Evolutionary conservation across 2,888 invertebrate species (phyloP).

Genomic region (Stomorhina lunata): DNA sequence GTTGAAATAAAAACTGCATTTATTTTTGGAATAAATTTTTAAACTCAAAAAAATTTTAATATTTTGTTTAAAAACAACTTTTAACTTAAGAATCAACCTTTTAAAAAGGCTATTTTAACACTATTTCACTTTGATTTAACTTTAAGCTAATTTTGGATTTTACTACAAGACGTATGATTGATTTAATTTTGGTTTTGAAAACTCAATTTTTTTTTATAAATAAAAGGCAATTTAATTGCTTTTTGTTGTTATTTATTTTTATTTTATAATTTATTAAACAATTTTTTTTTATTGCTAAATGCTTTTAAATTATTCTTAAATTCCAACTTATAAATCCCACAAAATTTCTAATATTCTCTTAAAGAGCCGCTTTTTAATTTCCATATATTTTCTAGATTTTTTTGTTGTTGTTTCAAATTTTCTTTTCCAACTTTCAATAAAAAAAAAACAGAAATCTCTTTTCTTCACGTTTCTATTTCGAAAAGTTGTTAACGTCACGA

Average conservation of each 20-base stretch:
- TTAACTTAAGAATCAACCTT: no score
- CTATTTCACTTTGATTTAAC: conserved; percentile 16
- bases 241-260: conserved; percentile 13
- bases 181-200: conserved; percentile 21
- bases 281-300: conserved; percentile 17
- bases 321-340: conserved; percentile 25
- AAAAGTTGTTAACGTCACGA: conserved; percentile 71
- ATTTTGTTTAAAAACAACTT: no score
- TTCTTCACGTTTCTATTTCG: neutral
- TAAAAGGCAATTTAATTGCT: conserved; percentile 52
- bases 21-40: no score
- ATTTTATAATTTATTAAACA: conserved; percentile 11
- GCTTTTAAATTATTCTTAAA: conserved; percentile 29
- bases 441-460: conserved; percentile 3
- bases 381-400: conserved; percentile 8
- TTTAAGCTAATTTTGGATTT: neutral
- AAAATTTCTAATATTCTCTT: conserved; percentile 18
- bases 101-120: conserved; percentile 7
- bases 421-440: conserved; percentile 2
- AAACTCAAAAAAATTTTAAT: neutral
- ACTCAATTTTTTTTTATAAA: no score
- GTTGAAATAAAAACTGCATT: neutral
- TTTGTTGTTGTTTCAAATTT: conserved; percentile 42
- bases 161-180: conserved; percentile 61
- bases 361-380: conserved; percentile 15